Conservation (phyloP, 2,113 vertebrate species). For the Erythrolamprus reginae region DNA sequence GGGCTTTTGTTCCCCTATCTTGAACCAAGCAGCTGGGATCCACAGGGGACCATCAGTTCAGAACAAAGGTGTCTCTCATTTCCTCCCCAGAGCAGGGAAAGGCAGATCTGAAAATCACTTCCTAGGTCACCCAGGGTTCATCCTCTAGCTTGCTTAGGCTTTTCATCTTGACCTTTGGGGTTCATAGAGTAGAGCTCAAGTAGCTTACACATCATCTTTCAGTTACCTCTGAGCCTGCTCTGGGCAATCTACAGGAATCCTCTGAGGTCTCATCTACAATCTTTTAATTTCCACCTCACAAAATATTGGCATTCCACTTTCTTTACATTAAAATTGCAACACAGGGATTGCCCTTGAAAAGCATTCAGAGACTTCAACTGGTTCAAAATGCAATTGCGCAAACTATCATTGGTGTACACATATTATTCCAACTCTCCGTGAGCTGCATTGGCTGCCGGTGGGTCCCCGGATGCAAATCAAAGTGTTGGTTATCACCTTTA, state of each 20-base stretch:
- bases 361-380: too few species aligned
- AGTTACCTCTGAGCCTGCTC: not conserved
- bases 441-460: too few species aligned
- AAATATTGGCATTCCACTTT: not conserved
- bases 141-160: not conserved
- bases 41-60: not conserved
- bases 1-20: not conserved
- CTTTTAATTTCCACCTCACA: not conserved
- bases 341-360: too few species aligned
- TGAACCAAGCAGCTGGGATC: not conserved
- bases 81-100: not conserved
- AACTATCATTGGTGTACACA: too few species aligned
- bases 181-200: not conserved
- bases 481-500: too few species aligned
- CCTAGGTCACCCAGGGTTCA: not conserved
- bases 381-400: too few species aligned
- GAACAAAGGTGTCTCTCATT: not conserved
- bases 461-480: too few species aligned
- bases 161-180: not conserved
- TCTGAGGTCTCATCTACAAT: not conserved
- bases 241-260: not conserved
- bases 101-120: not conserved
- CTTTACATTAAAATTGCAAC: too few species aligned
- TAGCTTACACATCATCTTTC: too few species aligned
- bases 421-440: too few species aligned